Percentiles rank a stretch among this genome's conserved stretches.
These are phyloP conservation scores for Venusia cambrica DNA, from an alignment of 2,888 invertebrate genomes.

Conservation along the genomic window DNA sequence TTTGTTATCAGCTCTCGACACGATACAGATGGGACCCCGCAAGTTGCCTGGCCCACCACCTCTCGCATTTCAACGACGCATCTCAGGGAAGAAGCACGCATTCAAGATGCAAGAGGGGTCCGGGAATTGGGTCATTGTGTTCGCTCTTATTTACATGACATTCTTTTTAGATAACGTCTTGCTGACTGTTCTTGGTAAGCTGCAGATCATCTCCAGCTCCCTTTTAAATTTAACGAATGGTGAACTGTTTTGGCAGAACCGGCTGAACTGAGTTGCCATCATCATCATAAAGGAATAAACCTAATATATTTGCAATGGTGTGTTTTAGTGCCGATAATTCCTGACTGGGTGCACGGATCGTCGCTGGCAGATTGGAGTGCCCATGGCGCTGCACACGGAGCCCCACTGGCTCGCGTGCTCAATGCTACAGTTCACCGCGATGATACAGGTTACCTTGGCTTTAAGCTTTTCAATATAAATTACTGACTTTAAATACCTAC, in stretches of 20 bases:
- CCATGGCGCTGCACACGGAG: conserved; percentile 40
- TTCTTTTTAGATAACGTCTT: conserved; percentile 92
- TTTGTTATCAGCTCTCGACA: conserved; percentile 42
- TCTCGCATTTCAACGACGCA: conserved; percentile 12
- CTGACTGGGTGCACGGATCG: conserved; percentile 57
- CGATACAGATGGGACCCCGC: conserved; percentile 19
- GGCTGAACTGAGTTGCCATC: too few relatives aligned
- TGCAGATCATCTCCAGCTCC: too few relatives aligned
- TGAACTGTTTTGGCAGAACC: too few relatives aligned
- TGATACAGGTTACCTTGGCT: conserved; percentile 29
- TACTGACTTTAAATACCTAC: too few relatives aligned
- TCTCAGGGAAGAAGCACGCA: background rate
- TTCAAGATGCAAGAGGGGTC: conserved; percentile 23
- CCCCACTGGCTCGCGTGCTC: conserved; percentile 56
- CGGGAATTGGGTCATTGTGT: conserved; percentile 42
- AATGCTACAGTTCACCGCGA: conserved; percentile 52
- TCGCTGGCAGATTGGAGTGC: conserved; percentile 52
- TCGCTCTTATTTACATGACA: conserved; percentile 83
- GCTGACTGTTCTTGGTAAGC: conserved; percentile 93
- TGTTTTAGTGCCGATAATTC: conserved; percentile 69
- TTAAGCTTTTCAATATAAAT: too few relatives aligned
- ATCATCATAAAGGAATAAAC: too few relatives aligned
- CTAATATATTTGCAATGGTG: too few relatives aligned
- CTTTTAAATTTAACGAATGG: too few relatives aligned
- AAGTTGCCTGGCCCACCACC: too few relatives aligned